Evolutionary conservation across 2,113 vertebrate genomes (phyloP), one percentile per base, ranked within the genome.

Genomic region (Anser brachyrhynchus): DNA sequence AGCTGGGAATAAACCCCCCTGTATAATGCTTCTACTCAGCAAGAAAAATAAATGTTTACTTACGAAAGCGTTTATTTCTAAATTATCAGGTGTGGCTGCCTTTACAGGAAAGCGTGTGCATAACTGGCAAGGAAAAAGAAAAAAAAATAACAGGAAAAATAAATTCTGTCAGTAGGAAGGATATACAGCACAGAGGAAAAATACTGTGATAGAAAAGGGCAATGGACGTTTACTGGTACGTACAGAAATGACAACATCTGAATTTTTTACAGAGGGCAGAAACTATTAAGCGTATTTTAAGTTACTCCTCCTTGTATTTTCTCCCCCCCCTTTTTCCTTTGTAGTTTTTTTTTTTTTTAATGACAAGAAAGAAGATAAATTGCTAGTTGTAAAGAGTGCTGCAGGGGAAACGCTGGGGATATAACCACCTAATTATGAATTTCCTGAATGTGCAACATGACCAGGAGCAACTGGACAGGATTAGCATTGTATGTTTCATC

Each of bases 341-440:
- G 96, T 80, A 92, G 62, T 71, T 4, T 10, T 41, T 33, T 49
- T 15, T 92, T 49, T 89, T 91, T 92, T 64, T 69, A 96, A 93
- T 7, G 37, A 90, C 72, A 94, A 95, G 76, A 57, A 77, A 89
- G 67, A 96, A 97, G 96, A 97, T 90, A 96, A 96, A 96, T 86
- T 62, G 37, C 95, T 87, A 77, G 70, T 89, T 96, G 77, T 94
- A 95, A 96, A 95, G 75, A 96, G 59, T 97, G 87, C 96, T 92
- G 87, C 90, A 90, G 97, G 97, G 93, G 81, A 98, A 97, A 96
- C 91, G 87, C 92, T 89, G 86, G 93, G 95, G 97, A 97, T 95
- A 96, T 94, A 97, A 97, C 93, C 87, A 96, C 93, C 95, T 97
- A 97, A 98, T 98, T 97, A 97, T 96, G 94, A 97, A 97, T 98